These are phyloP conservation scores for Australoheros scitulus DNA, from an alignment of 2,113 vertebrate species.

Conservation along the genomic window DNA sequence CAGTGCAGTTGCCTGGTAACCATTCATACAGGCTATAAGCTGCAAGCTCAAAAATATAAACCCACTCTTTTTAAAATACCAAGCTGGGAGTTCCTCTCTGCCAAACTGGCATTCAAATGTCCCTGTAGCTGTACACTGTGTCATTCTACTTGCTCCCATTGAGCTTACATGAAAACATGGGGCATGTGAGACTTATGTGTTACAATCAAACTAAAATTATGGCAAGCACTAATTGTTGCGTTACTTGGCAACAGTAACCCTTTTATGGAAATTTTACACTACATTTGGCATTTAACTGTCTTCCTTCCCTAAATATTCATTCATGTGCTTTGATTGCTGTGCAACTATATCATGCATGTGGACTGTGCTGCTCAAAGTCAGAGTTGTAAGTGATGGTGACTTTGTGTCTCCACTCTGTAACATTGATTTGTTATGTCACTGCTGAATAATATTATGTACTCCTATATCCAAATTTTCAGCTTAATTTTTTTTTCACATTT, in stretches of 20 bases:
- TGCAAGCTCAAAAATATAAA: conserved; percentile 46
- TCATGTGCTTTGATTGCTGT: background rate
- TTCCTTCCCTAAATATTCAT: background rate
- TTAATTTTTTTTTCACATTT: background rate
- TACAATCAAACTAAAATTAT: background rate
- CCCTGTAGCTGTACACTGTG: background rate
- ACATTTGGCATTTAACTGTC: background rate
- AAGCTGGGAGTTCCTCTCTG: conserved; percentile 21
- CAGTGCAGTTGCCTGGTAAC: conserved; percentile 64
- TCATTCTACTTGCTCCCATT: background rate
- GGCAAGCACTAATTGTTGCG: rapidly evolving
- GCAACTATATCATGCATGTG: background rate
- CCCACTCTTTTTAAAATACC: conserved; percentile 11
- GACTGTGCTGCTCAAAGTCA: background rate
- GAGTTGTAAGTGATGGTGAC: no score
- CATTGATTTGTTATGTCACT: background rate
- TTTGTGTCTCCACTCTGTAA: background rate
- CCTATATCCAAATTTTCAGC: background rate
- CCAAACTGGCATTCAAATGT: conserved; percentile 2
- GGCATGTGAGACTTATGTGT: background rate
- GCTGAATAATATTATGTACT: background rate
- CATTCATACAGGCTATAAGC: conserved; percentile 47
- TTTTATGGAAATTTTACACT: background rate
- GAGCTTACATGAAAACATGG: background rate
- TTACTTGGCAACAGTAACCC: background rate